phyloP scores from a whole-genome alignment of 2,888 invertebrate species.

The Clunio marinus region DNA sequence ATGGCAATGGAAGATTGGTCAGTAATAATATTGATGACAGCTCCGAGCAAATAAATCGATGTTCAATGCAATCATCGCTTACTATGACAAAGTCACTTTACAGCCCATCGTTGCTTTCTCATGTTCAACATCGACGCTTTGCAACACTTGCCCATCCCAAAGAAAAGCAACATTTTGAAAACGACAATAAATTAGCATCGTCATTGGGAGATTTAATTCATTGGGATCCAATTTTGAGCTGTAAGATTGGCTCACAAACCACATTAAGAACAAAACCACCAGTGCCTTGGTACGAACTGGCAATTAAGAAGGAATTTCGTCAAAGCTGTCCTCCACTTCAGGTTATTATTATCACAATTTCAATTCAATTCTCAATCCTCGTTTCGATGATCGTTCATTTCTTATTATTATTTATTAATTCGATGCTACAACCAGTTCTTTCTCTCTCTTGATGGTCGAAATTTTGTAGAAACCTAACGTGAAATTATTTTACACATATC shows the following conservation, averaged over 20 bases:
- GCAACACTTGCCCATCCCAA: conserved; percentile 40
- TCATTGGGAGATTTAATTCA: conserved; percentile 43
- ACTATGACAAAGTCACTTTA: conserved; percentile 30
- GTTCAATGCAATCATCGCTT: not conserved
- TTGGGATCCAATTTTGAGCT: conserved; percentile 54
- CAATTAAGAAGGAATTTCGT: conserved; percentile 65
- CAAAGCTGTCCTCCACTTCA: conserved; percentile 78
- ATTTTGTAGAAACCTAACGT: too few relatives aligned
- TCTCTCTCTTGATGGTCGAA: not conserved
- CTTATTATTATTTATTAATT: too few relatives aligned
- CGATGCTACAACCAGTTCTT: not conserved
- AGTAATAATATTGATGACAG: not conserved
- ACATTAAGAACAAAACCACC: conserved; percentile 64
- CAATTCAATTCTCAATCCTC: not conserved
- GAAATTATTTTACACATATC: too few relatives aligned
- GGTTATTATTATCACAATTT: conserved; percentile 45
- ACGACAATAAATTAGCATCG: not conserved
- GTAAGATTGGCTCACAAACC: conserved; percentile 65
- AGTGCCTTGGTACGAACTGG: conserved; percentile 86
- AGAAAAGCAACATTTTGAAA: conserved; percentile 16
- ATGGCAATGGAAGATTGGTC: not conserved
- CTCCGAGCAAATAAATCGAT: not conserved
- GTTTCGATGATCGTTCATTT: not conserved
- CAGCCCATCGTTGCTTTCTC: conserved; percentile 9
- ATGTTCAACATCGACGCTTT: conserved; percentile 36